Percentiles rank a stretch among this genome's conserved stretches.
Evolutionary conservation across 2,888 invertebrate species (phyloP).

Genomic region (Ethmia dodecea): DNA sequence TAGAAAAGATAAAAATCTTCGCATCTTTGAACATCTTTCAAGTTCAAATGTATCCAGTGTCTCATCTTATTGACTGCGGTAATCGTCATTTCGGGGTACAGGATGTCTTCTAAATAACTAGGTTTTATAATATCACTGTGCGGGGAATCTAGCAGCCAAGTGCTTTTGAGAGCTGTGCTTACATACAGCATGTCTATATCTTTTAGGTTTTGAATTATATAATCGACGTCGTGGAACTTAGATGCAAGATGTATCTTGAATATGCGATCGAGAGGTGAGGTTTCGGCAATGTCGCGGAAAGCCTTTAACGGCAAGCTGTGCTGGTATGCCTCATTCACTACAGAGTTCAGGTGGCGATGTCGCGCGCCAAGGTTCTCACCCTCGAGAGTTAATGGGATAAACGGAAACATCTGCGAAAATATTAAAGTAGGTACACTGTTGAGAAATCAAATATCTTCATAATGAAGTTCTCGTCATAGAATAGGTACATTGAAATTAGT

Average conservation of each 20-base stretch:
- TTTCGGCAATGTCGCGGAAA: slow-evolving; percentile 28
- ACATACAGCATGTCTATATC: slow-evolving; percentile 52
- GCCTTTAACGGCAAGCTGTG: not conserved
- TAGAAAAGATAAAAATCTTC: slow-evolving; percentile 45
- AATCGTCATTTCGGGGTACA: slow-evolving; percentile 47
- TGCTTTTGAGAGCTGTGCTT: slow-evolving; percentile 43
- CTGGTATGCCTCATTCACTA: slow-evolving; percentile 23
- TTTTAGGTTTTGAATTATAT: slow-evolving; percentile 41
- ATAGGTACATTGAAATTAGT: too few species aligned
- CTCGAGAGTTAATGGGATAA: too few species aligned
- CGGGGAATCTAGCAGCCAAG: slow-evolving; percentile 39
- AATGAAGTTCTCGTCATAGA: too few species aligned
- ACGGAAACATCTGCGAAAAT: too few species aligned
- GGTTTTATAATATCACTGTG: slow-evolving; percentile 41
- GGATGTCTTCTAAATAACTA: slow-evolving; percentile 35
- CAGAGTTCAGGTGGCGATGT: slow-evolving; percentile 35
- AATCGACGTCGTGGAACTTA: slow-evolving; percentile 36
- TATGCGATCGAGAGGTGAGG: slow-evolving; percentile 38
- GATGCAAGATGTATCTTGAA: slow-evolving; percentile 54
- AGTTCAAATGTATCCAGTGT: slow-evolving; percentile 36
- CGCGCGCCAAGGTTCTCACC: slow-evolving; percentile 42
- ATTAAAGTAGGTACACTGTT: too few species aligned
- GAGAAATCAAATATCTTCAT: too few species aligned
- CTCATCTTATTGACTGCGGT: slow-evolving; percentile 45
- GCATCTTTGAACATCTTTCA: slow-evolving; percentile 34